phyloP scores from a whole-genome alignment of 2,113 vertebrate genomes.

The Platichthys flesus region DNA sequence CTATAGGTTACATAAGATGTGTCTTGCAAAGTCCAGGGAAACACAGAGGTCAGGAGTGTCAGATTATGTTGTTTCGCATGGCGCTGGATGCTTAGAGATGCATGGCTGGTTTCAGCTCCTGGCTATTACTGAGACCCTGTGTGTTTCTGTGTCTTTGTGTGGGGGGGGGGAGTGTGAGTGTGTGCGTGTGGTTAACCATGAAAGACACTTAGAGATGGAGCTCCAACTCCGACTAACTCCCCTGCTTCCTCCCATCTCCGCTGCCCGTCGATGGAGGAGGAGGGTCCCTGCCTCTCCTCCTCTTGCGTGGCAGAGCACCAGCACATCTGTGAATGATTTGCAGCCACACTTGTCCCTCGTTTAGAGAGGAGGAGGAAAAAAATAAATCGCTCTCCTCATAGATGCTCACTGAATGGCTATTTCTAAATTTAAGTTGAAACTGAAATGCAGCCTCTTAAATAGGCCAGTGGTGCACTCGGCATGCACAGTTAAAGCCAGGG shows the following conservation, averaged over 20 bases:
- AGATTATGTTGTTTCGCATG: conserved; percentile 71
- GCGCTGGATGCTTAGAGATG: conserved; percentile 65
- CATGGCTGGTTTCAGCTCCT: conserved; percentile 69
- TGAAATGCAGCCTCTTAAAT: conserved; percentile 62
- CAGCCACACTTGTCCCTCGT: conserved; percentile 59
- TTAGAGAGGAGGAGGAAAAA: conserved; percentile 32
- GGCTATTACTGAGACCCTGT: conserved; percentile 47
- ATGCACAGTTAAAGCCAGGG: conserved; percentile 42
- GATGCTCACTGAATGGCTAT: conserved; percentile 23
- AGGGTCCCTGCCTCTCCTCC: conserved; percentile 52
- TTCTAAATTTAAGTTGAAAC: conserved; percentile 63
- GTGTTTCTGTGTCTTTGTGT: neutral
- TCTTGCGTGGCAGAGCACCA: conserved; percentile 61
- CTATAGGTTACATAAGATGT: conserved; percentile 67
- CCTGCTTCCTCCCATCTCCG: conserved; percentile 56
- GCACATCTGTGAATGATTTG: conserved; percentile 77
- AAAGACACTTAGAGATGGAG: conserved; percentile 60
- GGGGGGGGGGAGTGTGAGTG: neutral
- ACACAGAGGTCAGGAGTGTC: conserved; percentile 70
- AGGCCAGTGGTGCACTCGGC: conserved; percentile 40
- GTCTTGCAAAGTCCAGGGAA: conserved; percentile 53
- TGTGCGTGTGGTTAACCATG: conserved; percentile 24
- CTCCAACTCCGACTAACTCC: conserved; percentile 37
- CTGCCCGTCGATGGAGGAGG: conserved; percentile 45
- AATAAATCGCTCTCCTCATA: conserved; percentile 30